Evolutionary conservation across 2,113 vertebrate genomes (phyloP).

Genomic region (Climacteris rufus): DNA sequence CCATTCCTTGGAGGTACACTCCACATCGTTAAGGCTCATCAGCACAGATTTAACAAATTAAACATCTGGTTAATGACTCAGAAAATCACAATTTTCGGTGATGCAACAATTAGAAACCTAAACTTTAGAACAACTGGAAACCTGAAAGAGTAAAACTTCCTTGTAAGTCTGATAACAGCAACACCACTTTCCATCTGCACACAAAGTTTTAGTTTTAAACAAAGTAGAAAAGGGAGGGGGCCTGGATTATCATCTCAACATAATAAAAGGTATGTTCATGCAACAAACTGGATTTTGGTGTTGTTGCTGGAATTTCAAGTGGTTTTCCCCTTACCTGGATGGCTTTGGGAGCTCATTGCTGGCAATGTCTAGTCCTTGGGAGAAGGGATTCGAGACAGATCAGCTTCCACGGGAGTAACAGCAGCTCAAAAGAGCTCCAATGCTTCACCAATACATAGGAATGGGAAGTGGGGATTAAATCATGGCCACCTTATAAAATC

Average conservation of each 20-base stretch:
- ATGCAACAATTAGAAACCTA: background rate
- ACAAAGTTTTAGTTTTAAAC: rapidly evolving
- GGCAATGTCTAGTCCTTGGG: slow-evolving; percentile 39
- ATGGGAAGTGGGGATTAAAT: background rate
- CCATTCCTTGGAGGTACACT: background rate
- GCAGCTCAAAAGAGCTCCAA: slow-evolving; percentile 45
- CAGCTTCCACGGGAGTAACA: background rate
- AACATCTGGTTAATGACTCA: background rate
- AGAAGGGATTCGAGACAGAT: background rate
- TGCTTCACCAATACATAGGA: slow-evolving; percentile 43
- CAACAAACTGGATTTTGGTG: background rate
- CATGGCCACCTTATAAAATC: slow-evolving; percentile 39
- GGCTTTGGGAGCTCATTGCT: slow-evolving; percentile 80
- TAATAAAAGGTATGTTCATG: background rate
- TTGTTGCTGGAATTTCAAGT: rapidly evolving
- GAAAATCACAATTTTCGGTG: background rate
- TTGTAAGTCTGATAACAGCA: background rate
- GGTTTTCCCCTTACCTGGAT: slow-evolving; percentile 70
- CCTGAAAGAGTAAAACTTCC: background rate
- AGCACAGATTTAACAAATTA: background rate
- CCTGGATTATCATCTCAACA: background rate
- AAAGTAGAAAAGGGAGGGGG: background rate
- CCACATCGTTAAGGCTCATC: background rate
- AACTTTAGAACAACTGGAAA: background rate
- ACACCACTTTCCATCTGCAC: background rate